Conservation (phyloP, 2,113 vertebrate genomes). For the Catagonus wagneri region DNA sequence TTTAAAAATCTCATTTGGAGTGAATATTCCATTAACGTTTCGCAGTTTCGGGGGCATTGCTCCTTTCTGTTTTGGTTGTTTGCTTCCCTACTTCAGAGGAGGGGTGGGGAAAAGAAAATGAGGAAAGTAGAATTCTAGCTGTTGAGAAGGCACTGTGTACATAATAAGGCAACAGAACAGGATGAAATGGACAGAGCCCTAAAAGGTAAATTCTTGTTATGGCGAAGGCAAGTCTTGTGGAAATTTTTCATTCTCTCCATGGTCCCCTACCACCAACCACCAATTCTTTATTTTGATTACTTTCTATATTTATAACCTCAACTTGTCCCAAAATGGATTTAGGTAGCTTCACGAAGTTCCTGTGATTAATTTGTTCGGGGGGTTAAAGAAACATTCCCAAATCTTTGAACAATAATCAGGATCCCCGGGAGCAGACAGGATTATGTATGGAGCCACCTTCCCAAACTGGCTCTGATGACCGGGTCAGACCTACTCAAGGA, state of each 20-base stretch:
- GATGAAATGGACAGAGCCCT: background rate
- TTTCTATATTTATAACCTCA: slow-evolving; percentile 44
- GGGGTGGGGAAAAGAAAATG: too few relatives aligned
- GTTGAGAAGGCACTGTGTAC: background rate
- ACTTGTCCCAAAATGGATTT: background rate
- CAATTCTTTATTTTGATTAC: background rate
- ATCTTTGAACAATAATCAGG: background rate
- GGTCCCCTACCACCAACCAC: background rate
- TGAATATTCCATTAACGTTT: slow-evolving; percentile 59
- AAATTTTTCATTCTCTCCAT: background rate
- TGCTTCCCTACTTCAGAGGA: background rate
- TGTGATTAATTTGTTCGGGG: slow-evolving; percentile 36
- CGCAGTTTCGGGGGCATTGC: slow-evolving; percentile 45
- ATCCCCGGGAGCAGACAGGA: background rate
- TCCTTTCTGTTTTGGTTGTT: slow-evolving; percentile 46
- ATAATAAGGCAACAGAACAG: background rate
- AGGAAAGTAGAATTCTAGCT: background rate
- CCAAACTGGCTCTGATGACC: background rate
- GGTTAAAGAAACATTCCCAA: background rate
- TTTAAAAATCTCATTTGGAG: slow-evolving; percentile 78
- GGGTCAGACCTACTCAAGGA: background rate
- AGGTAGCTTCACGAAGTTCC: background rate
- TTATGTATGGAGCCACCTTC: background rate
- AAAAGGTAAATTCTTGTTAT: background rate
- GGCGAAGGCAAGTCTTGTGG: background rate